A percentile compares a stretch with the other conserved stretches of the same genome.
phyloP scores from a whole-genome alignment of 2,113 vertebrate genomes.

The Poicephalus meyeri region DNA sequence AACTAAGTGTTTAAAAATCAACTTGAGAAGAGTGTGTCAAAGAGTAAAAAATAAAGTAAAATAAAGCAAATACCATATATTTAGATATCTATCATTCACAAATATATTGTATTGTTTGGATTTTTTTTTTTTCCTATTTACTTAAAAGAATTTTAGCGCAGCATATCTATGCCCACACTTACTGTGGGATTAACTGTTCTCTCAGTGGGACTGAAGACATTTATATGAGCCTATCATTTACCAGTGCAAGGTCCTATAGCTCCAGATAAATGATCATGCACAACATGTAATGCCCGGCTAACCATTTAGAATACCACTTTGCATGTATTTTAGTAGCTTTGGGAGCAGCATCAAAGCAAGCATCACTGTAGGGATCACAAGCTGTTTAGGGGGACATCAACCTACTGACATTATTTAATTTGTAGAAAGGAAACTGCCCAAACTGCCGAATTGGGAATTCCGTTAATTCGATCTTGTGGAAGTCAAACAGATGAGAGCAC shows the following conservation, averaged over 20 bases:
- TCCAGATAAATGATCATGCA: neutral
- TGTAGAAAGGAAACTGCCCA: neutral
- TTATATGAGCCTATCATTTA: neutral
- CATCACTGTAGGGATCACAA: neutral
- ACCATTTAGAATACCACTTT: rapidly evolving
- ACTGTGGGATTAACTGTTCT: neutral
- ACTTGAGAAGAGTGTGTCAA: neutral
- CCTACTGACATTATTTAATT: neutral
- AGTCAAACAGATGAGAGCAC: neutral
- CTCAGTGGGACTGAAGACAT: neutral
- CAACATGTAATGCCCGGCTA: neutral
- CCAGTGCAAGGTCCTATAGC: neutral
- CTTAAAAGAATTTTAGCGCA: neutral
- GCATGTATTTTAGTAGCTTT: neutral
- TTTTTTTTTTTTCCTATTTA: neutral
- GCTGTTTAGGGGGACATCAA: neutral
- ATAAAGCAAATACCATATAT: neutral
- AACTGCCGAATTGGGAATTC: neutral
- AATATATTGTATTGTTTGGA: neutral
- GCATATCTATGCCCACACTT: neutral
- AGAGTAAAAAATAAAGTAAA: neutral
- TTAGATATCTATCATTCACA: neutral
- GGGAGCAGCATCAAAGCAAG: neutral
- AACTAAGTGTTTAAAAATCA: neutral
- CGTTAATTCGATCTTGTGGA: neutral